Percentiles rank a stretch among this genome's conserved stretches.
These are phyloP conservation scores for Nasonia oneida DNA, from an alignment of 2,888 invertebrate genomes.

Conservation along the genomic window DNA sequence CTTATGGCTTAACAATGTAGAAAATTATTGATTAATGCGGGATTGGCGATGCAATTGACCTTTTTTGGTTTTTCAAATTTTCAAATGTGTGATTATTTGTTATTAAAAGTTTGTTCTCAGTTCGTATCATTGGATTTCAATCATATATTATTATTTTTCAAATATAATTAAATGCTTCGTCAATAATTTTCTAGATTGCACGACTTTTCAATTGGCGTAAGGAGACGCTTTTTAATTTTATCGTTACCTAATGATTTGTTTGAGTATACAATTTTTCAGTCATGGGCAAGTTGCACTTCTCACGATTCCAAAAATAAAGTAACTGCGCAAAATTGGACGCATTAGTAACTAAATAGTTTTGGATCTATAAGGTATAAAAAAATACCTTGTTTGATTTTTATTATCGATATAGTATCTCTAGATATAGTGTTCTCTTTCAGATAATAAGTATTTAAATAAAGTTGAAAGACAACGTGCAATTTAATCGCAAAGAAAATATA, in stretches of 20 bases:
- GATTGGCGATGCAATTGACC: background rate
- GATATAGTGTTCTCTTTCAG: background rate
- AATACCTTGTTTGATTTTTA: conserved; percentile 10
- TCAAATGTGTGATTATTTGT: background rate
- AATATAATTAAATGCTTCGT: background rate
- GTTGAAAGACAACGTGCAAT: background rate
- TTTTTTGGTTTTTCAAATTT: background rate
- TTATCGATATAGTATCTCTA: background rate
- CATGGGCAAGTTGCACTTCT: conserved; percentile 31
- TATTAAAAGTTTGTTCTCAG: no score
- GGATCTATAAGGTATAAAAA: conserved; percentile 15
- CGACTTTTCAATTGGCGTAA: background rate
- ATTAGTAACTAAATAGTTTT: conserved; percentile 20
- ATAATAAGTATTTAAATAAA: background rate
- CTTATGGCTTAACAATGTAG: conserved; percentile 2
- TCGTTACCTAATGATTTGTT: background rate
- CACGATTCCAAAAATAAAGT: conserved; percentile 20
- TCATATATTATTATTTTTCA: background rate
- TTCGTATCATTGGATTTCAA: no score
- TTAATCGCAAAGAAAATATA: background rate
- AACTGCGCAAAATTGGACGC: conserved; percentile 19
- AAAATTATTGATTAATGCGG: conserved; percentile 32
- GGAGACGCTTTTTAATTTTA: no score
- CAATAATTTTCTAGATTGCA: conserved; percentile 29
- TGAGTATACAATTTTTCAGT: conserved; percentile 28